Percentiles rank a stretch among this genome's conserved stretches.
Conservation (phyloP, 2,113 vertebrate genomes). For the Artemisiospiza belli region DNA sequence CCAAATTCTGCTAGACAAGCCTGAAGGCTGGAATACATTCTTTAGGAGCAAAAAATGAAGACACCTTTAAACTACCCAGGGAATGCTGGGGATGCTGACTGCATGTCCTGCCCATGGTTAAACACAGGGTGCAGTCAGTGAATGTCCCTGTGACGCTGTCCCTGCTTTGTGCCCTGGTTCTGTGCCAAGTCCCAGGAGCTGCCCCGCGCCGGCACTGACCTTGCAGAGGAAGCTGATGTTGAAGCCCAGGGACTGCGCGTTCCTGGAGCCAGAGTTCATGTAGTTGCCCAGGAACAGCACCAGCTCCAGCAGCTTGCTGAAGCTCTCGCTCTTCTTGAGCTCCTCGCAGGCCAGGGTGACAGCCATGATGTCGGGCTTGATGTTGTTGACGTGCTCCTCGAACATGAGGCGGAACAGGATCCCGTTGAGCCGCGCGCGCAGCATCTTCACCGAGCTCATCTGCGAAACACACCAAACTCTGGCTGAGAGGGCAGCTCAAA, state of each 20-base stretch:
- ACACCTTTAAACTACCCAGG: background rate
- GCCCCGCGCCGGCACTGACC: constrained; percentile 72
- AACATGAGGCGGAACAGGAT: constrained; percentile 95
- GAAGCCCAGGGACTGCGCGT: constrained; percentile 95
- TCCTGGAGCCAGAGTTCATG: constrained; percentile 98
- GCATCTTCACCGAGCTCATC: constrained; percentile 83
- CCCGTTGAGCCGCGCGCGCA: constrained; percentile 87
- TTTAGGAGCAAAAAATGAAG: background rate
- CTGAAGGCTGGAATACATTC: background rate
- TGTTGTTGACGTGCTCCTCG: constrained; percentile 96
- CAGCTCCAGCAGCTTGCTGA: constrained; percentile 86
- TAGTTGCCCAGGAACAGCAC: constrained; percentile 94
- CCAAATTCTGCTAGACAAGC: background rate
- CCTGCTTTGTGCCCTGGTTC: no score
- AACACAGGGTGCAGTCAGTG: background rate
- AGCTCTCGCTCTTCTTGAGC: constrained; percentile 93
- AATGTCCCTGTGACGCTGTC: rapidly evolving
- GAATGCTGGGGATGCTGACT: background rate
- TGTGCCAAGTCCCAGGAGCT: rapidly evolving
- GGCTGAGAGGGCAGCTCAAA: background rate
- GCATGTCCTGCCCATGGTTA: background rate
- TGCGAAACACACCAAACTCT: background rate
- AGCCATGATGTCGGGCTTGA: constrained; percentile 94
- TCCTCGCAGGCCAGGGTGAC: constrained; percentile 96
- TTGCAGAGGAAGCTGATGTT: constrained; percentile 95